These are phyloP conservation scores for Capromys pilorides DNA, from an alignment of 2,797 vertebrate genomes.

Conservation along the genomic window DNA sequence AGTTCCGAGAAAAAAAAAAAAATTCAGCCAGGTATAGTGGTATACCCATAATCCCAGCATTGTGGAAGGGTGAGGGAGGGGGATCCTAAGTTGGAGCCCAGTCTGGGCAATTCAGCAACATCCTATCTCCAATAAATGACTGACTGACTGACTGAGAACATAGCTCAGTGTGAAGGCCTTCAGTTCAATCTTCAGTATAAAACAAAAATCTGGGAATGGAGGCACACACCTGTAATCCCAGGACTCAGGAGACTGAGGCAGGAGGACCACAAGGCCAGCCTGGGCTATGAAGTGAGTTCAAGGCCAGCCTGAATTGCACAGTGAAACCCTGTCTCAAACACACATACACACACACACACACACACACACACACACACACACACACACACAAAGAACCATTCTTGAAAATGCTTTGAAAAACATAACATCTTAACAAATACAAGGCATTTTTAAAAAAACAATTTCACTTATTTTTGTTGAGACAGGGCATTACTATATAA, in stretches of 20 bases:
- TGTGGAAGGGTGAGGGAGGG: not conserved
- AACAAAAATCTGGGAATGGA: not conserved
- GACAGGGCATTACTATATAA: not conserved
- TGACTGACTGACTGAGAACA: not conserved
- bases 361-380: not conserved
- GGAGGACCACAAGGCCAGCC: not conserved
- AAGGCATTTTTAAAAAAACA: too few relatives aligned
- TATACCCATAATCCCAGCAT: not conserved
- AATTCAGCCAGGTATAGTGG: not conserved
- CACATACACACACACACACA: not conserved
- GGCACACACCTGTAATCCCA: too few relatives aligned
- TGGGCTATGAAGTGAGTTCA: not conserved
- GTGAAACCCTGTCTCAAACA: too few relatives aligned
- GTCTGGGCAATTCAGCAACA: not conserved
- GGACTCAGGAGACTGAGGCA: not conserved
- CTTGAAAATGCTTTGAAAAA: conserved; percentile 49
- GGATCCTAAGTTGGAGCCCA: not conserved
- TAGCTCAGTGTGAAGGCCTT: not conserved
- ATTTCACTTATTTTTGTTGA: not conserved
- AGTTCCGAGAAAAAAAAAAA: too few relatives aligned
- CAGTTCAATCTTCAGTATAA: not conserved
- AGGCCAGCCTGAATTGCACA: not conserved
- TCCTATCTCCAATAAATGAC: not conserved
- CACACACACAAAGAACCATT: not conserved
- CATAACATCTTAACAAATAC: not conserved